Conservation (phyloP, 1,140 invertebrate genomes). For the Ceratitis capitata region DNA sequence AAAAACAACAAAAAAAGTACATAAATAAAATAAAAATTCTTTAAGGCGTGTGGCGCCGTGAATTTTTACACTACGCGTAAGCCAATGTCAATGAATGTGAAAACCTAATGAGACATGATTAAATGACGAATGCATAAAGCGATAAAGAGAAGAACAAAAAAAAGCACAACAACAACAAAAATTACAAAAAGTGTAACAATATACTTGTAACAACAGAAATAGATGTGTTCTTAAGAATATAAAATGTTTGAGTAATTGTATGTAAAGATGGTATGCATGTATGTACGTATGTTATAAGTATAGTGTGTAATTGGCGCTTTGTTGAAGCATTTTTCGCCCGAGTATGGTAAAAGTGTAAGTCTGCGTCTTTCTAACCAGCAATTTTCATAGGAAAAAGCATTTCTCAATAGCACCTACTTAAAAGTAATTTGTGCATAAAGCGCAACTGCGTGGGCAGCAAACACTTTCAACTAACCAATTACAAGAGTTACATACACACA, state of each 20-base stretch:
- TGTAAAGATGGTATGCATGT: not conserved
- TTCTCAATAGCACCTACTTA: constrained; percentile 10
- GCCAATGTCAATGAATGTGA: not conserved
- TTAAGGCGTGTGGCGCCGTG: not conserved
- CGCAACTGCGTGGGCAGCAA: not conserved
- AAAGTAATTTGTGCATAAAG: not conserved
- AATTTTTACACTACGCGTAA: not conserved
- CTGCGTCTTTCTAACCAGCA: not conserved
- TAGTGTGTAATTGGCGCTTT: not conserved
- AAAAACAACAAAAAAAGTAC: not conserved
- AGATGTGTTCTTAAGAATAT: not conserved
- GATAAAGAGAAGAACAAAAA: not conserved
- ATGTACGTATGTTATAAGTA: not conserved
- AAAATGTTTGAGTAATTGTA: not conserved
- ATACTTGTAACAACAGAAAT: not conserved
- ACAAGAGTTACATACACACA: not conserved
- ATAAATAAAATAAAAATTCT: too few species aligned
- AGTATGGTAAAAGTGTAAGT: not conserved
- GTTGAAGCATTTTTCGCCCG: not conserved
- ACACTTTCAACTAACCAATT: not conserved
- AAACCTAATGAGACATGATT: constrained; percentile 6
- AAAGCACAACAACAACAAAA: not conserved
- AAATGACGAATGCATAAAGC: not conserved
- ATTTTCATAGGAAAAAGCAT: not conserved
- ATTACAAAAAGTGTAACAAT: not conserved